Conservation (phyloP, 1,140 invertebrate species). For the Trinorchestia longiramus region DNA sequence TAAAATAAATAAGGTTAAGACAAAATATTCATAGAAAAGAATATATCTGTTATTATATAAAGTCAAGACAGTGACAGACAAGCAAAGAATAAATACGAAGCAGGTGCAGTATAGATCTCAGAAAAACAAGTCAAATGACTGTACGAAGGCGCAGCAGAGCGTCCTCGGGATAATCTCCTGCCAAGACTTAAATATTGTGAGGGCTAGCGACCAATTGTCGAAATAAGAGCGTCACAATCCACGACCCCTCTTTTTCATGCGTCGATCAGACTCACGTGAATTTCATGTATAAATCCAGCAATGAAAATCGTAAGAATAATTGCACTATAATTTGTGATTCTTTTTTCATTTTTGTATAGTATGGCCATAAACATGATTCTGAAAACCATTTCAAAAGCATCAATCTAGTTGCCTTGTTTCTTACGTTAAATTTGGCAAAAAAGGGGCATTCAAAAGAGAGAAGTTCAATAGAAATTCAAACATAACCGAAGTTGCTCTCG, state of each 20-base stretch:
- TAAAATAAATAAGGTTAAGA: constrained; percentile 3
- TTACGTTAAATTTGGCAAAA: no score
- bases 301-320: not conserved
- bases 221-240: not conserved
- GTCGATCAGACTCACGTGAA: not conserved
- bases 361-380: no score
- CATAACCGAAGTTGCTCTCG: no score
- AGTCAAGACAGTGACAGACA: not conserved
- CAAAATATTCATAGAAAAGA: not conserved
- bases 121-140: not conserved
- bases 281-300: not conserved
- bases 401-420: no score
- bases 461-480: no score
- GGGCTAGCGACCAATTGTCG: not conserved
- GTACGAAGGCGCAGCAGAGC: no score
- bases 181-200: no score
- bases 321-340: not conserved
- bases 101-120: not conserved
- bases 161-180: not conserved
- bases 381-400: no score
- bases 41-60: not conserved
- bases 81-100: not conserved
- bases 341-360: no score
- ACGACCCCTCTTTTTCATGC: not conserved
- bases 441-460: no score